Evolutionary conservation across 2,797 vertebrate species (phyloP), one percentile per base, ranked within the genome.

Genomic region (Sebastes steindachneri): DNA sequence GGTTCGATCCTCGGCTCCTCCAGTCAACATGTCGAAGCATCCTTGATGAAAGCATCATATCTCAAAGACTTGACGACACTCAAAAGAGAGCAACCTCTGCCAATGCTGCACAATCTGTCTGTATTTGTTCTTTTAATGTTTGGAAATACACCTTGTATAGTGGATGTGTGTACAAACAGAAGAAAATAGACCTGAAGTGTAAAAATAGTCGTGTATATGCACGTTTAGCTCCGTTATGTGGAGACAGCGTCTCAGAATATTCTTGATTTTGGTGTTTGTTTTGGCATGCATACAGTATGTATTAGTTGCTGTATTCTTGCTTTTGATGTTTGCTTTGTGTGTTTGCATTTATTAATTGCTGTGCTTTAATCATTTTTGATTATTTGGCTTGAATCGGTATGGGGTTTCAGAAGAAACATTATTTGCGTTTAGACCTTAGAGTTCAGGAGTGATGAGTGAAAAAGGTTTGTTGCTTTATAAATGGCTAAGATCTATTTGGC

Each of bases 1-100:
- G 2, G 14, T 41, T 1, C 5, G 14, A 41, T 41, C 37, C 37
- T 0, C 14, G 37, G 14, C 37, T 45, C 37, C 37, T 45, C 37
- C 37, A 45, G 14, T 0, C 14, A 0, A 14, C 14, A 45, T 45
- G 37, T 17, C 14, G 14, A 45, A 45, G 14, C 5, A 0, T 15
- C 37, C 14, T 15, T 6, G 14, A 59, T 10, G 57, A 59, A 58
- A 29, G 15, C 7, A 3, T 17, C 55, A 28, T 7, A 35, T 23
- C 29, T 33, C 60, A 14, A 12, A 21, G 19, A 21, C 19, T 17
- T 45, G 41, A 45, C 6, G 14, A 0, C 41, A 41, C 37, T 41
- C 37, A 41, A 41, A 41, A 41, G 37, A 41, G 14, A 41, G 37
- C 14, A 6, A 41, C 37, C 0, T 15, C 14, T 41, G 37, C 37